A percentile compares a stretch with the other conserved stretches of the same genome.
Evolutionary conservation across 2,888 invertebrate genomes (phyloP).

Genomic region (Drosophila sordidula): DNA sequence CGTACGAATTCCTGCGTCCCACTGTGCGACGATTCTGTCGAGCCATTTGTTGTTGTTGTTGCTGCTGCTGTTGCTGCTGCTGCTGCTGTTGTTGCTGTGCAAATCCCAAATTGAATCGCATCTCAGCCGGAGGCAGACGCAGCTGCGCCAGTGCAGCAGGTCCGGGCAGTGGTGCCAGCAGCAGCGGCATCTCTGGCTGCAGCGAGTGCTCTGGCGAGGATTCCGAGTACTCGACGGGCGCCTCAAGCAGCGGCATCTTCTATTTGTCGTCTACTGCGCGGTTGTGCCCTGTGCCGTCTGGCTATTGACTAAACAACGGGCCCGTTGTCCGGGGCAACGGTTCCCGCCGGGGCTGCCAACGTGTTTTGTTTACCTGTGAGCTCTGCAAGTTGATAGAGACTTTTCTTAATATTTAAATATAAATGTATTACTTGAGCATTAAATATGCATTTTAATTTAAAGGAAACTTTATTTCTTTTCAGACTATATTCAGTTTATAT

Average conservation of each 20-base stretch:
- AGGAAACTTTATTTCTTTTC: too few species aligned
- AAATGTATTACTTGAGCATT: too few species aligned
- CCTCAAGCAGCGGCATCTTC: slow-evolving; percentile 80
- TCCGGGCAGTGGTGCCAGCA: slow-evolving; percentile 52
- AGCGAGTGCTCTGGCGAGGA: slow-evolving; percentile 83
- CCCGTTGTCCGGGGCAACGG: slow-evolving; percentile 44
- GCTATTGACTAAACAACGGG: slow-evolving; percentile 58
- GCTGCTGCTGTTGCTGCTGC: slow-evolving; percentile 39
- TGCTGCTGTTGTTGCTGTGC: slow-evolving; percentile 12
- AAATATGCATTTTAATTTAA: too few species aligned
- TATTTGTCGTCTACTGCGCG: slow-evolving; percentile 8
- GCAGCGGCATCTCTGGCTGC: slow-evolving; percentile 69
- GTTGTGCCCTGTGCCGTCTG: slow-evolving; percentile 26
- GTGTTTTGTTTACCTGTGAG: background rate
- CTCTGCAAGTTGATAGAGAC: background rate
- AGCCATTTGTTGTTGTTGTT: slow-evolving; percentile 25
- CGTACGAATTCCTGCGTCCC: slow-evolving; percentile 63
- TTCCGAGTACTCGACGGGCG: slow-evolving; percentile 75
- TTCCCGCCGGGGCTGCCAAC: slow-evolving; percentile 33
- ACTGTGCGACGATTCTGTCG: slow-evolving; percentile 45
- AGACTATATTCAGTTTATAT: too few species aligned
- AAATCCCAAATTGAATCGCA: slow-evolving; percentile 16
- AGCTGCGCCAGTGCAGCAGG: slow-evolving; percentile 60
- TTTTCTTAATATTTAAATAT: too few species aligned
- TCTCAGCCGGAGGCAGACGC: slow-evolving; percentile 52